Conservation (phyloP, 2,888 invertebrate species). For the Eumerus sabulonum region DNA sequence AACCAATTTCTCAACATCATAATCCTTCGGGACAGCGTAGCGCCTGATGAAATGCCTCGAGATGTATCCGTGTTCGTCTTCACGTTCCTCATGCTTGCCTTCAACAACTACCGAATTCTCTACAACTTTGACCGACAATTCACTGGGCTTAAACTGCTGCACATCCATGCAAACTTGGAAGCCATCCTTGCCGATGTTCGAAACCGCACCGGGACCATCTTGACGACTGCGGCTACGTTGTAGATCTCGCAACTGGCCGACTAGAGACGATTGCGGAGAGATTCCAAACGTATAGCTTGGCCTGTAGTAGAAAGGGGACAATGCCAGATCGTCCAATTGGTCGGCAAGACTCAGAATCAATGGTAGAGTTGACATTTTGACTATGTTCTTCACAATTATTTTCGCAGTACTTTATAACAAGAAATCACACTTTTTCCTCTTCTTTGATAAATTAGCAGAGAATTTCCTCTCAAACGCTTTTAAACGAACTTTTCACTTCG, state of each 20-base stretch:
- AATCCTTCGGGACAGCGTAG: constrained; percentile 84
- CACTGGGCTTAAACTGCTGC: constrained; percentile 85
- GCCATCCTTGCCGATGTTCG: constrained; percentile 81
- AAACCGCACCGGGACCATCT: constrained; percentile 3
- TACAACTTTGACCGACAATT: constrained; percentile 85
- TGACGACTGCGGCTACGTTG: constrained; percentile 2
- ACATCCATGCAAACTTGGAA: constrained; percentile 85
- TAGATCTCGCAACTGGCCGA: constrained; percentile 1
- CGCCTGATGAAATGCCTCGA: constrained; percentile 88
- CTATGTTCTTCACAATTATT: too few species aligned
- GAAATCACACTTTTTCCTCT: too few species aligned
- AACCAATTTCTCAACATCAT: constrained; percentile 84
- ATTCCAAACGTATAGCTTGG: constrained; percentile 13
- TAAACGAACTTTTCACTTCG: not conserved
- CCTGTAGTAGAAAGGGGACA: constrained; percentile 34
- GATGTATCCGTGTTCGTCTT: constrained; percentile 86
- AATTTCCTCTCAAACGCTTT: not conserved
- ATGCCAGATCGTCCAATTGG: constrained; percentile 26
- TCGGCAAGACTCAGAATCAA: constrained; percentile 37
- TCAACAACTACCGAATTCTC: constrained; percentile 83
- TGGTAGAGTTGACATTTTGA: constrained; percentile 39
- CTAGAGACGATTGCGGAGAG: constrained; percentile 18
- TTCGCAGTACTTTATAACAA: too few species aligned
- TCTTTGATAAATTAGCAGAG: too few species aligned
- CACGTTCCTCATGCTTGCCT: constrained; percentile 86